These are phyloP conservation scores for Machaerirhynchus nigripectus DNA, from an alignment of 2,113 vertebrate species.

Conservation along the genomic window DNA sequence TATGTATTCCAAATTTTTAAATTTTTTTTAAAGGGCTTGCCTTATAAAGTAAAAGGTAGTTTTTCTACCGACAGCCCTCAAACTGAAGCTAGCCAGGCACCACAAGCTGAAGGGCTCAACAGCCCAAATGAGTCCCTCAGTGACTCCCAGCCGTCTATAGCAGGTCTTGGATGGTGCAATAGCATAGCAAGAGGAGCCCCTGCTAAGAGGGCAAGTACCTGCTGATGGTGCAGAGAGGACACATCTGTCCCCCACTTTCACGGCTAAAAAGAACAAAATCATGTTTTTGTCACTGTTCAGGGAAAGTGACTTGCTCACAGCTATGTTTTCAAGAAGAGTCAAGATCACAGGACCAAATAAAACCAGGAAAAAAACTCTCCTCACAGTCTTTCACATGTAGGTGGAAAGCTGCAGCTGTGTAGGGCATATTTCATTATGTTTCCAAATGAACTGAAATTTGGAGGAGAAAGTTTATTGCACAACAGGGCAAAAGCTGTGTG, in stretches of 20 bases:
- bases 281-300: not conserved
- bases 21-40: not conserved
- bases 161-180: not conserved
- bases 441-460: not conserved
- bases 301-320: not conserved
- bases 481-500: not conserved
- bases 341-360: not conserved
- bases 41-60: not conserved
- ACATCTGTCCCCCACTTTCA: not conserved
- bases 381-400: not conserved
- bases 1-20: not conserved
- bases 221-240: not conserved
- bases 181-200: not conserved
- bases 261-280: not conserved
- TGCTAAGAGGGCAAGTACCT: not conserved
- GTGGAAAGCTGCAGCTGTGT: not conserved
- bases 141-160: not conserved
- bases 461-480: not conserved
- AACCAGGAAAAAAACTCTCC: not conserved
- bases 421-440: not conserved
- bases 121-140: not conserved
- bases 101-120: not conserved
- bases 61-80: not conserved
- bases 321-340: fast-evolving
- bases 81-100: not conserved